These are phyloP conservation scores for Eupithecia dodoneata DNA, from an alignment of 2,888 invertebrate genomes.

Conservation along the genomic window DNA sequence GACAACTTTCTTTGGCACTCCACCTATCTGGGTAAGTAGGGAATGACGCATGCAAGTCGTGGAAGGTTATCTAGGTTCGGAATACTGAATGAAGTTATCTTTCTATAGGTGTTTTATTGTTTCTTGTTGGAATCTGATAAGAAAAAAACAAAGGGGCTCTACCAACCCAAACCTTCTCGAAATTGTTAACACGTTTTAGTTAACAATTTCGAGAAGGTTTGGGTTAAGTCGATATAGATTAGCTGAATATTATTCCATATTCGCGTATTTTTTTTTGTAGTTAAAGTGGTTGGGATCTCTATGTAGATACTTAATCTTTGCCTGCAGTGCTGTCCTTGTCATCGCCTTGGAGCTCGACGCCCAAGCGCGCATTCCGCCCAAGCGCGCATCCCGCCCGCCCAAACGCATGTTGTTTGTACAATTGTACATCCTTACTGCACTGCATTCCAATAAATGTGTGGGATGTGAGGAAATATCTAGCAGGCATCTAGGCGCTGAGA, in stretches of 20 bases:
- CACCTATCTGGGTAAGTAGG: background rate
- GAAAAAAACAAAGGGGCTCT: background rate
- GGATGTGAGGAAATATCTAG: background rate
- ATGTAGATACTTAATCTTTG: constrained; percentile 48
- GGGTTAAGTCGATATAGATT: background rate
- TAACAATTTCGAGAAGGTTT: background rate
- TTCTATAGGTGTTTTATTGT: background rate
- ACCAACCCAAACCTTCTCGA: too few species aligned
- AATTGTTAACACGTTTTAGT: background rate
- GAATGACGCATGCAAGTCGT: background rate
- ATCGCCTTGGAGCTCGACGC: constrained; percentile 50
- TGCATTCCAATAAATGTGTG: background rate
- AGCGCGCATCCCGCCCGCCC: constrained; percentile 52
- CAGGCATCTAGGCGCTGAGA: background rate
- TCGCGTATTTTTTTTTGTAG: background rate
- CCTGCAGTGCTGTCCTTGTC: constrained; percentile 51
- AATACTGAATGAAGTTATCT: constrained; percentile 2
- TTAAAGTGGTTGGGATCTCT: background rate
- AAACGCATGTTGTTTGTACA: constrained; percentile 27
- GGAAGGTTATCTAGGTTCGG: constrained; percentile 1
- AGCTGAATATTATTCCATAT: background rate
- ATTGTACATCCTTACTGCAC: constrained; percentile 14
- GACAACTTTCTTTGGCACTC: constrained; percentile 1
- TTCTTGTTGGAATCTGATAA: background rate
- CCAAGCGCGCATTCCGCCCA: constrained; percentile 51